Evolutionary conservation across 1,140 invertebrate genomes (phyloP).

Genomic region (Musca domestica): DNA sequence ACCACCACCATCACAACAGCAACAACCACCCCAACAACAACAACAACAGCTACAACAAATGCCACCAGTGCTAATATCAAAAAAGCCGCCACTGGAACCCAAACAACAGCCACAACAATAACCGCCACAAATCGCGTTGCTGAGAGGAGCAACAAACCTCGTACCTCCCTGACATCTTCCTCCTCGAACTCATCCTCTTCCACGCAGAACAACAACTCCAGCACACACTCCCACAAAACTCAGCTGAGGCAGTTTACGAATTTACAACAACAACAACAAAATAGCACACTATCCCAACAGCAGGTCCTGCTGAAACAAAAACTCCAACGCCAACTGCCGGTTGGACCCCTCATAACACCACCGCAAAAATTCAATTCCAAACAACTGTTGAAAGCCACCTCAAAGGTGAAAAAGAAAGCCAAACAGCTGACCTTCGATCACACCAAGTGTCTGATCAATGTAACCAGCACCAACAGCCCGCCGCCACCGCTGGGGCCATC

Average conservation of each 20-base stretch:
- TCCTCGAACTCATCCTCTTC: neutral
- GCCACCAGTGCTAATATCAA: neutral
- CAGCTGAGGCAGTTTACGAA: too few species aligned
- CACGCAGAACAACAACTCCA: neutral
- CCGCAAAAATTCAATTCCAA: slow-evolving; percentile 14
- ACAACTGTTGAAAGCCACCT: slow-evolving; percentile 44
- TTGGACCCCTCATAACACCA: neutral
- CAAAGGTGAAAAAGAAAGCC: slow-evolving; percentile 38
- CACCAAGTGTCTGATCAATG: neutral
- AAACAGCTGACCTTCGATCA: slow-evolving; percentile 24
- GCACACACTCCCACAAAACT: neutral
- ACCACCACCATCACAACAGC: slow-evolving; percentile 17
- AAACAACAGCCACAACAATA: slow-evolving; percentile 9
- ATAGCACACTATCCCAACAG: too few species aligned
- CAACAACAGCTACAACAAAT: slow-evolving; percentile 26
- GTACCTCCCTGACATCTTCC: too few species aligned
- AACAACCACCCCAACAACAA: slow-evolving; percentile 19
- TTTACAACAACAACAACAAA: too few species aligned
- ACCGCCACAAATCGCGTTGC: neutral
- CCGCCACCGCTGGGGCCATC: slow-evolving; percentile 26
- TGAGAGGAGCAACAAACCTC: too few species aligned
- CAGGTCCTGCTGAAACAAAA: too few species aligned
- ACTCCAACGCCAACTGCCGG: neutral
- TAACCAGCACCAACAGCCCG: slow-evolving; percentile 24
- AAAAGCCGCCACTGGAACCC: neutral